A percentile compares a stretch with the other conserved stretches of the same genome.
These are phyloP conservation scores for Epizoanthus scotinus DNA, from an alignment of 92 coral and sea anemone species.

Conservation along the genomic window DNA sequence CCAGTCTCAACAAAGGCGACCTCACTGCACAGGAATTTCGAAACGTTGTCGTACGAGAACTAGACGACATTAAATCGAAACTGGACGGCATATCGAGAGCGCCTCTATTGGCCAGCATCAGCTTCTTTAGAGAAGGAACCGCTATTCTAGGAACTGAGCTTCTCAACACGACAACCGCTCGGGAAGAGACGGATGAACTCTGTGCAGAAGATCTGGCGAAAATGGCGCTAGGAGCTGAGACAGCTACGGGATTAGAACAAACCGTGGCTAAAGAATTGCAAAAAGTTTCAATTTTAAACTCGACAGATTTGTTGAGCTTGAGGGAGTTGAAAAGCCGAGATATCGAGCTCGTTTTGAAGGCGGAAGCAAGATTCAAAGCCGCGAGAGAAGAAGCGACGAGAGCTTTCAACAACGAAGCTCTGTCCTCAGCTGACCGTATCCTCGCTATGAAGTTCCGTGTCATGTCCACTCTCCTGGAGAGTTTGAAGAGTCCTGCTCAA, in stretches of 20 bases:
- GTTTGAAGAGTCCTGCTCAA: too few species aligned
- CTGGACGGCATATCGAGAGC: constrained; percentile 18
- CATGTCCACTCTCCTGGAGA: too few species aligned
- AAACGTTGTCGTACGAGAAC: constrained; percentile 11
- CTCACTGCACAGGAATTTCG: background rate
- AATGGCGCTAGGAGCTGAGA: background rate
- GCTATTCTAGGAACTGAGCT: constrained; percentile 10
- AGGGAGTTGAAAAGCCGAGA: constrained; percentile 15
- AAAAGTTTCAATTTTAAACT: background rate
- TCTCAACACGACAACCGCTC: background rate
- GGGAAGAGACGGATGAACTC: background rate
- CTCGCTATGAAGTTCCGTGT: too few species aligned
- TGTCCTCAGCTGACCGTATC: too few species aligned
- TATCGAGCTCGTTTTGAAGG: background rate
- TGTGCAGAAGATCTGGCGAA: background rate
- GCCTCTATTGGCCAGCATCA: background rate
- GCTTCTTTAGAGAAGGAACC: too few species aligned
- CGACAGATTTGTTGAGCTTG: background rate
- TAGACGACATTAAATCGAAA: too few species aligned
- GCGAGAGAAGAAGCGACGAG: constrained; percentile 38
- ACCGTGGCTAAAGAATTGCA: background rate
- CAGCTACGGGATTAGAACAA: background rate
- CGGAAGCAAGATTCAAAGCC: constrained; percentile 35
- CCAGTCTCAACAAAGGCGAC: too few species aligned
- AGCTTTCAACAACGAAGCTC: too few species aligned